Evolutionary conservation across 2,797 vertebrate genomes (phyloP), one percentile per base, ranked within the genome.

Genomic region (Pipistrellus pipistrellus): DNA sequence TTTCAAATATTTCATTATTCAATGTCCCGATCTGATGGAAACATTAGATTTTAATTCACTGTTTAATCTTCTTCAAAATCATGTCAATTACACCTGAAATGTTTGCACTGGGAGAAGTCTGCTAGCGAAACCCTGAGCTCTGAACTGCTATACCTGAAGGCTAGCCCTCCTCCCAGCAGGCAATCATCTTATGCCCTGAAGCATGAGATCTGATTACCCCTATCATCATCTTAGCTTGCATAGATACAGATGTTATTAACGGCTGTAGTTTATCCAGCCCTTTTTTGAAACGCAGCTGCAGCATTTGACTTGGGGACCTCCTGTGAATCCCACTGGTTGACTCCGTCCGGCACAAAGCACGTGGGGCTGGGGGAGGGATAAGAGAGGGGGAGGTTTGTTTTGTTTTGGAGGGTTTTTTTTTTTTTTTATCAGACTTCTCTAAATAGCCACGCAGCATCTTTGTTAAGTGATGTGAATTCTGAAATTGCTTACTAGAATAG

Each of bases 231-330:
- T 96, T 96, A 96, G 95, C 85, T 97, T 97, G 88, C 10, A 62
- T 90, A 87, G 94, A 97, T 97, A 96, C 97, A 98, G 97, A 98
- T 97, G 96, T 90, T 95, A 96, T 72, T 96, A 96, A 95, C 51
- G 92, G 90, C 96, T 96, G 94, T 85, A 96, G 96, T 96, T 94
- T 97, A 96, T 87, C 95, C 85, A 94, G 57, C 72, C 97, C 89
- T 97, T 97, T 97, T 96, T 95, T 87, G 97, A 98, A 98, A 97
- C 96, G 92, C 97, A 96, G 97, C 95, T 97, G 97, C 88, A 97
- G 93, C 94, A 92, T 97, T 97, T 98, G 97, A 98, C 96, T 98
- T 97, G 97, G 96, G 97, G 97, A 97, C 97, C 97, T 97, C 97
- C 97, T 97, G 96, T 95, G 97, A 97, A 97, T 96, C 95, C 17